These are phyloP conservation scores for Puffinus mauretanicus DNA, from an alignment of 2,113 vertebrate genomes.

Conservation along the genomic window DNA sequence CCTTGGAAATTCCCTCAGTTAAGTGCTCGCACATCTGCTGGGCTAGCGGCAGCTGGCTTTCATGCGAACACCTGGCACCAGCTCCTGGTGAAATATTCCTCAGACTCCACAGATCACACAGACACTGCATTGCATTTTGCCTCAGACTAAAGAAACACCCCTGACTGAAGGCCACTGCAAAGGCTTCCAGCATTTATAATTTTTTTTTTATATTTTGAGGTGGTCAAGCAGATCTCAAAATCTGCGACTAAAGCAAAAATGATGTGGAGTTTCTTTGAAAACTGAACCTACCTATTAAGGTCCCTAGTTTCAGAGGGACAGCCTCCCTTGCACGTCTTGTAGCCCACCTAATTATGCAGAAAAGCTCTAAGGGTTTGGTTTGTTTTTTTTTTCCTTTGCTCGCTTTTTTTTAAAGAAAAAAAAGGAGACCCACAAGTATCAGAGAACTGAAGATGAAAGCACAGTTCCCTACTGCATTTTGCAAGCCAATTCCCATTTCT, in stretches of 20 bases:
- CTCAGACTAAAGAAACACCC: background rate
- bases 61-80: background rate
- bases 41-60: background rate
- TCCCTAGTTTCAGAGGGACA: background rate
- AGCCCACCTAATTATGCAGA: background rate
- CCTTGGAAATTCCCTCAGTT: background rate
- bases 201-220: background rate
- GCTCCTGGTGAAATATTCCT: background rate
- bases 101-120: background rate
- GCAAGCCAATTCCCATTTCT: background rate
- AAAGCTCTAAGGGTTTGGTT: background rate
- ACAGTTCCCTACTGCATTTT: background rate
- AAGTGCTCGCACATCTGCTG: slow-evolving; percentile 4
- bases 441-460: background rate
- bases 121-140: background rate
- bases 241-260: background rate
- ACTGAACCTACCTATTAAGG: background rate
- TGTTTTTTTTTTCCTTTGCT: background rate
- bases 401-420: background rate
- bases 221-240: background rate
- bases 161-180: background rate
- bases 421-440: background rate
- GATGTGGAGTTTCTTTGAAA: background rate
- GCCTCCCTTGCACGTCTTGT: background rate
- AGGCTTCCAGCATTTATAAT: background rate